Conservation (phyloP, 2,888 invertebrate species). For the Lasioglossum figueresi region DNA sequence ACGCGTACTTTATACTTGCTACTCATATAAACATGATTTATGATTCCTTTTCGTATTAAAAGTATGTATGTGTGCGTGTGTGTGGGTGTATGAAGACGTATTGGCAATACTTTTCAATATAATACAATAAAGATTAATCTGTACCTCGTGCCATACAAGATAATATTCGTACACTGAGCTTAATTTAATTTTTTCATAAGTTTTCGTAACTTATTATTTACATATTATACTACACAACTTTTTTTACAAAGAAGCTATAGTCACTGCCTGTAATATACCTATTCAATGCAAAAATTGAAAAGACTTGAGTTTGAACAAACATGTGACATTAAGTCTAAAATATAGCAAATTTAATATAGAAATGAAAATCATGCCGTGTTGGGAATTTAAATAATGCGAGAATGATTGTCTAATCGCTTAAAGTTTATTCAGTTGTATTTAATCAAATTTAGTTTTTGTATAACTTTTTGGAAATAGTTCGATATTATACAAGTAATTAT, state of each 20-base stretch:
- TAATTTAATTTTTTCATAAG: slow-evolving; percentile 49
- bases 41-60: slow-evolving; percentile 34
- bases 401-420: not conserved
- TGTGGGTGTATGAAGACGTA: slow-evolving; percentile 26
- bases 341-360: slow-evolving; percentile 7
- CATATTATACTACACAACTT: slow-evolving; percentile 44
- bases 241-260: slow-evolving; percentile 58
- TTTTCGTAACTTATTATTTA: slow-evolving; percentile 44
- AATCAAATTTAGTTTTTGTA: not conserved
- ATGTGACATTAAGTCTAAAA: slow-evolving; percentile 34
- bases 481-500: not conserved
- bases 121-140: slow-evolving; percentile 47
- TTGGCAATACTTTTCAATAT: slow-evolving; percentile 57
- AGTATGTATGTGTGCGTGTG: slow-evolving; percentile 2
- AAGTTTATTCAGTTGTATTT: slow-evolving; percentile 7
- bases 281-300: slow-evolving; percentile 43
- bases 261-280: slow-evolving; percentile 65
- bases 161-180: slow-evolving; percentile 54
- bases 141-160: slow-evolving; percentile 69
- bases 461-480: not conserved
- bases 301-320: slow-evolving; percentile 42
- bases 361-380: slow-evolving; percentile 2
- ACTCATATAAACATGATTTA: slow-evolving; percentile 33
- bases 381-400: slow-evolving; percentile 26
- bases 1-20: slow-evolving; percentile 28